A percentile compares a stretch with the other conserved stretches of the same genome.
Conservation (phyloP, 2,113 vertebrate genomes). For the Aphyosemion australe region DNA sequence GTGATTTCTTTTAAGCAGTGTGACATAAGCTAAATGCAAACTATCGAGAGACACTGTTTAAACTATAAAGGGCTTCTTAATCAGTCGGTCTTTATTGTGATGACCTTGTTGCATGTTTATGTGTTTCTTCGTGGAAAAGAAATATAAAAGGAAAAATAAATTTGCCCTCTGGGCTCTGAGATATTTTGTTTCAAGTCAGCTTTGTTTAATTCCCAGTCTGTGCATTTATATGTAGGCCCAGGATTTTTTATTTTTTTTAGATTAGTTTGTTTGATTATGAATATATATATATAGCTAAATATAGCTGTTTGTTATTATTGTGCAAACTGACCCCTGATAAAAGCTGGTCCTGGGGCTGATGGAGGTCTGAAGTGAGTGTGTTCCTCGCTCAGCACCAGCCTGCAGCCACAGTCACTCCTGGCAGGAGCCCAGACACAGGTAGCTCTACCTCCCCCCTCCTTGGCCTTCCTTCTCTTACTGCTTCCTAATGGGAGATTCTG, state of each 20-base stretch:
- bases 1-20: constrained; percentile 42
- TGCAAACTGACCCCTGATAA: background rate
- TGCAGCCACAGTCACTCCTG: background rate
- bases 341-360: constrained; percentile 10
- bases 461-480: background rate
- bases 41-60: constrained; percentile 67
- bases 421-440: too few relatives aligned
- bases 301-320: too few relatives aligned
- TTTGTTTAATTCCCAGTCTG: background rate
- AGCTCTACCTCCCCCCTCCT: background rate
- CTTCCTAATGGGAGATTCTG: constrained; percentile 18
- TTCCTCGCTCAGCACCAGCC: background rate
- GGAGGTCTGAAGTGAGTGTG: constrained; percentile 14
- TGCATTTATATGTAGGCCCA: constrained; percentile 1
- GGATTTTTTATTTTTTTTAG: too few relatives aligned
- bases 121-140: constrained; percentile 78
- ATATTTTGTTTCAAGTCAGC: constrained; percentile 38
- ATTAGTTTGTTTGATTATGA: constrained; percentile 17
- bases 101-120: constrained; percentile 85
- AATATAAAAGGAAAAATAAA: constrained; percentile 66
- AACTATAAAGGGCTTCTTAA: constrained; percentile 83
- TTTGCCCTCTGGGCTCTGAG: constrained; percentile 64
- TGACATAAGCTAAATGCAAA: constrained; percentile 56
- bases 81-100: constrained; percentile 80
- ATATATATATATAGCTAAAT: too few relatives aligned